phyloP scores from a whole-genome alignment of 1,140 invertebrate species.

The Condylostylus longicornis region DNA sequence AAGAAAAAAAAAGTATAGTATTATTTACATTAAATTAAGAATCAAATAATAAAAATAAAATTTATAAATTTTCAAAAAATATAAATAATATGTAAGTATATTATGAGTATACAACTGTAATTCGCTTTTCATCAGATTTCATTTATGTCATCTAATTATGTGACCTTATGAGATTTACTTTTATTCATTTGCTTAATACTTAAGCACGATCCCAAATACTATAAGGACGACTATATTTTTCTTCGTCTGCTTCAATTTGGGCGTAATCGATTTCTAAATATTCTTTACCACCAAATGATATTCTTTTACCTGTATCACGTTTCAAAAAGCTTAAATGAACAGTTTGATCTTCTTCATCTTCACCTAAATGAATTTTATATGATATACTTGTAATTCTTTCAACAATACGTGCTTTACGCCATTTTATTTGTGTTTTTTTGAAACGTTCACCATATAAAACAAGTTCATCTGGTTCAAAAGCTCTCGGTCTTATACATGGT shows the following conservation, averaged over 20 bases:
- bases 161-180: too few relatives aligned
- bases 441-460: constrained; percentile 26
- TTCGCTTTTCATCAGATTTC: too few relatives aligned
- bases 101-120: too few relatives aligned
- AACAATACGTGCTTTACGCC: constrained; percentile 22
- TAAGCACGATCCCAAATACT: constrained; percentile 31
- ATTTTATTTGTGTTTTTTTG: constrained; percentile 25
- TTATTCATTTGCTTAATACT: constrained; percentile 1
- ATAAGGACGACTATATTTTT: constrained; percentile 22
- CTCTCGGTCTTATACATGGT: constrained; percentile 22
- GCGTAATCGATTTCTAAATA: constrained; percentile 30
- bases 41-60: too few relatives aligned
- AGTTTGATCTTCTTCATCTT: constrained; percentile 25
- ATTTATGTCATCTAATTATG: too few relatives aligned
- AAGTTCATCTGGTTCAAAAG: constrained; percentile 24
- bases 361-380: constrained; percentile 25
- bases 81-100: too few relatives aligned
- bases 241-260: constrained; percentile 26
- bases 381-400: constrained; percentile 29
- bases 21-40: too few relatives aligned
- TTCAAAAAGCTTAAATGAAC: constrained; percentile 28
- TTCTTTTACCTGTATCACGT: constrained; percentile 26
- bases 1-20: too few relatives aligned
- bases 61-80: too few relatives aligned
- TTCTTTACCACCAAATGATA: constrained; percentile 27